Conservation (phyloP, 2,797 vertebrate genomes). For the Paedocypris micromegethes region DNA sequence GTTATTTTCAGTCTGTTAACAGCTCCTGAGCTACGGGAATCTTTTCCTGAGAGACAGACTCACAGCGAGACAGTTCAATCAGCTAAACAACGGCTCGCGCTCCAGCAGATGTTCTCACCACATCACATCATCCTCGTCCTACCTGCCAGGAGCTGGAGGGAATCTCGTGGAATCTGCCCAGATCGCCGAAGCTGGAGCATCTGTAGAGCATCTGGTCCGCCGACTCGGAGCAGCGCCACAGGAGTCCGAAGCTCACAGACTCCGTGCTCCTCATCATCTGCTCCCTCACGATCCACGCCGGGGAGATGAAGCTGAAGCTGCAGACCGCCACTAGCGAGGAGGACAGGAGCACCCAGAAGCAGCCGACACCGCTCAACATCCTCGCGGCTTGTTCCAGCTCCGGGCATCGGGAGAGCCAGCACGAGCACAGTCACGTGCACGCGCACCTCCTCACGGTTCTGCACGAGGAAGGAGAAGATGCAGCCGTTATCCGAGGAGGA, state of each 20-base stretch:
- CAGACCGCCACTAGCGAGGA: constrained; percentile 80
- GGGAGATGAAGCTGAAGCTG: constrained; percentile 82
- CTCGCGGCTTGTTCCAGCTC: constrained; percentile 51
- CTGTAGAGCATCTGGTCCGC: constrained; percentile 67
- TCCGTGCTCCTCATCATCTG: constrained; percentile 64
- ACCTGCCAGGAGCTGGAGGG: constrained; percentile 93
- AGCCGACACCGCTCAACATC: constrained; percentile 87
- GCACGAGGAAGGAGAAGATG: constrained; percentile 25
- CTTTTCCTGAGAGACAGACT: too few relatives aligned
- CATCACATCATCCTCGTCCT: constrained; percentile 25
- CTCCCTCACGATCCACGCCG: constrained; percentile 81
- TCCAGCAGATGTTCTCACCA: neutral
- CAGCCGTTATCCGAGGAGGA: constrained; percentile 33
- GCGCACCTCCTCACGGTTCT: constrained; percentile 15
- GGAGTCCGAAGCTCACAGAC: constrained; percentile 79
- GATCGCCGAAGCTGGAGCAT: constrained; percentile 80
- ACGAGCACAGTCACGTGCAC: constrained; percentile 52
- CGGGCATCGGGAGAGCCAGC: constrained; percentile 71
- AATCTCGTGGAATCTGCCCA: constrained; percentile 80
- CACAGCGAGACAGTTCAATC: too few relatives aligned
- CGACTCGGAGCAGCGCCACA: constrained; percentile 84
- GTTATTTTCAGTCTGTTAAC: too few relatives aligned
- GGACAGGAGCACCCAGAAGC: constrained; percentile 86
- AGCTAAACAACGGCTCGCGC: too few relatives aligned
- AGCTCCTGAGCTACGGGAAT: too few relatives aligned